phyloP scores from a whole-genome alignment of 2,797 vertebrate species.

The Thalassophryne amazonica region DNA sequence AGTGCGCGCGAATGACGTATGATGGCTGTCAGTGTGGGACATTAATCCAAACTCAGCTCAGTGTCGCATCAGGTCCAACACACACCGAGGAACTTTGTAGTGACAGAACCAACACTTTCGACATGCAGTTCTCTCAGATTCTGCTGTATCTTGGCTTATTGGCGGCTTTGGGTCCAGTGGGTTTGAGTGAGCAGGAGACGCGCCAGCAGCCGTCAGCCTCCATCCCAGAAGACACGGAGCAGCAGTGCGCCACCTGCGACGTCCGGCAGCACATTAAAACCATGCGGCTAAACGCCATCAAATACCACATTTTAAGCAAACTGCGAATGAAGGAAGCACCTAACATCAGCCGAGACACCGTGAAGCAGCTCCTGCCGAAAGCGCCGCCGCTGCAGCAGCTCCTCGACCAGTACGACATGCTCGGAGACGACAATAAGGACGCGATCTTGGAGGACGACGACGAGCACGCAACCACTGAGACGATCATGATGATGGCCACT shows the following conservation, averaged over 20 bases:
- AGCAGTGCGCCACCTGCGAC: constrained; percentile 89
- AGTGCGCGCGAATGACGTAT: constrained; percentile 88
- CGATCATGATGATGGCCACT: constrained; percentile 92
- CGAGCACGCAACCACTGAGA: constrained; percentile 93
- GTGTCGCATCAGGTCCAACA: constrained; percentile 35
- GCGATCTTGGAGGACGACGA: constrained; percentile 91
- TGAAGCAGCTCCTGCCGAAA: constrained; percentile 93
- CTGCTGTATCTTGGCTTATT: constrained; percentile 84
- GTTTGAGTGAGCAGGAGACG: constrained; percentile 81
- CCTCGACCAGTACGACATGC: constrained; percentile 96
- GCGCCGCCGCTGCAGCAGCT: constrained; percentile 96
- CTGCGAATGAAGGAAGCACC: constrained; percentile 96
- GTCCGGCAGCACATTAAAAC: constrained; percentile 94
- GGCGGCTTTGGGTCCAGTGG: constrained; percentile 81
- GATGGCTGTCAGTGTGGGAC: constrained; percentile 87
- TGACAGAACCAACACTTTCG: constrained; percentile 51
- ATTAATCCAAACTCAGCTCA: constrained; percentile 55
- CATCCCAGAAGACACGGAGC: constrained; percentile 79
- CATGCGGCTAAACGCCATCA: constrained; percentile 94
- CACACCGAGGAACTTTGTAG: constrained; percentile 32
- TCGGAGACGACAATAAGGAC: constrained; percentile 92
- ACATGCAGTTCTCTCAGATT: constrained; percentile 83
- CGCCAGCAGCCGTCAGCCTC: constrained; percentile 70
- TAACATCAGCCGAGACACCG: constrained; percentile 94
- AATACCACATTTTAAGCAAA: constrained; percentile 96